Percentiles rank a stretch among this genome's conserved stretches.
These are phyloP conservation scores for Halcyon badia DNA, from an alignment of 2,797 vertebrate genomes.

Conservation along the genomic window DNA sequence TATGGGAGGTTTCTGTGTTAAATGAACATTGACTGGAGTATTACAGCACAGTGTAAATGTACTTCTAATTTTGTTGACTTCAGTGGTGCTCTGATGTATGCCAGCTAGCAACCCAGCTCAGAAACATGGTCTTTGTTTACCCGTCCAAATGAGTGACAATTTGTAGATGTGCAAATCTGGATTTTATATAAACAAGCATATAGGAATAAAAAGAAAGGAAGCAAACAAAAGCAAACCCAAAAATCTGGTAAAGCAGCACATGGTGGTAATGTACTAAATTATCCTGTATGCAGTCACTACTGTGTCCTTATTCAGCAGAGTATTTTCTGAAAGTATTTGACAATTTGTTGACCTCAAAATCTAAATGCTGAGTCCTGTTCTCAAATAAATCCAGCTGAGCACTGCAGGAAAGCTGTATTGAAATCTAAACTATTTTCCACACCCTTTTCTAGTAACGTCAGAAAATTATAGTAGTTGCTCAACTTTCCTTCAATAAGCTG, in stretches of 20 bases:
- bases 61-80: not conserved
- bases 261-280: accelerated
- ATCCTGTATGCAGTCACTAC: accelerated
- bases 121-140: not conserved
- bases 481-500: not conserved
- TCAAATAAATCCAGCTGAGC: not conserved
- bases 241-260: not conserved
- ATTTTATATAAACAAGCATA: not conserved
- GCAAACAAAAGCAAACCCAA: not conserved
- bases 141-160: not conserved
- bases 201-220: not conserved
- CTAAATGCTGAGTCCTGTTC: not conserved
- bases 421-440: not conserved
- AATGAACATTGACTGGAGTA: not conserved
- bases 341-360: not conserved
- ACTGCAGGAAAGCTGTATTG: not conserved
- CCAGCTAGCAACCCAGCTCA: not conserved
- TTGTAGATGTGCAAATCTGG: not conserved
- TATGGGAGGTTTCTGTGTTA: not conserved
- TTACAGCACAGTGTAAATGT: not conserved
- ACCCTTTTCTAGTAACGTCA: not conserved
- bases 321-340: not conserved
- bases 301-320: not conserved
- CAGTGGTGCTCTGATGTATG: not conserved
- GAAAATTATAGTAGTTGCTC: not conserved